A percentile compares a stretch with the other conserved stretches of the same genome.
Evolutionary conservation across 2,888 invertebrate species (phyloP).

Genomic region (Endotricha flammealis): DNA sequence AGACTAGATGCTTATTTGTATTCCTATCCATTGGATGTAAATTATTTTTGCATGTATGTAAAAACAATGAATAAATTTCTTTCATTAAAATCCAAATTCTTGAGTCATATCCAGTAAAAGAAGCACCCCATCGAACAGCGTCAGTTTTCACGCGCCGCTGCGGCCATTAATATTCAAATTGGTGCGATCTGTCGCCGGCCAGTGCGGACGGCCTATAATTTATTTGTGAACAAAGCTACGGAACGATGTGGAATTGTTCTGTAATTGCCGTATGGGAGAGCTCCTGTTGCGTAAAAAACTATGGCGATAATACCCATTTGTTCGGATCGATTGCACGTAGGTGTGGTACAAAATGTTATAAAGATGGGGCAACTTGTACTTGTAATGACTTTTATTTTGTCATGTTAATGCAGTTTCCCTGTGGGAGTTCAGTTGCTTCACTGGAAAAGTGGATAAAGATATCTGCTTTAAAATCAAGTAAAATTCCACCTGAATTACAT

Average conservation of each 20-base stretch:
- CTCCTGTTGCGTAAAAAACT: conserved; percentile 10
- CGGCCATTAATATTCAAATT: conserved; percentile 75
- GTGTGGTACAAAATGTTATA: neutral
- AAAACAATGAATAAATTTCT: no score
- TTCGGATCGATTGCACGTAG: conserved; percentile 4
- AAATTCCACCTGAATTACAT: no score
- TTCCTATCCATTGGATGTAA: no score
- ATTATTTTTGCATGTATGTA: no score
- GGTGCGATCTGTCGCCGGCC: conserved; percentile 69
- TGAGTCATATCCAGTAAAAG: conserved; percentile 29
- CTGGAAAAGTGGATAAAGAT: no score
- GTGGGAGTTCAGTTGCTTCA: no score
- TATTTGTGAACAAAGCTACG: conserved; percentile 47
- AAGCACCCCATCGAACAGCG: conserved; percentile 27
- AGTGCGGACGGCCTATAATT: conserved; percentile 57
- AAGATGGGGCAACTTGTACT: no score
- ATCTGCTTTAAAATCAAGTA: no score
- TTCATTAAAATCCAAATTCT: neutral
- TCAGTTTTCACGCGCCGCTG: conserved; percentile 71
- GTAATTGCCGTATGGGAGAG: conserved; percentile 25
- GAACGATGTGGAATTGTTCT: conserved; percentile 30
- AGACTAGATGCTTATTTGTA: no score
- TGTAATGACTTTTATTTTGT: no score
- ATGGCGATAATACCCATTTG: conserved; percentile 1
- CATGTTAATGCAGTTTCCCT: no score